phyloP scores from a whole-genome alignment of 37 sponge, comb jelly and placozoan genomes.

The Oscarella lobularis region DNA sequence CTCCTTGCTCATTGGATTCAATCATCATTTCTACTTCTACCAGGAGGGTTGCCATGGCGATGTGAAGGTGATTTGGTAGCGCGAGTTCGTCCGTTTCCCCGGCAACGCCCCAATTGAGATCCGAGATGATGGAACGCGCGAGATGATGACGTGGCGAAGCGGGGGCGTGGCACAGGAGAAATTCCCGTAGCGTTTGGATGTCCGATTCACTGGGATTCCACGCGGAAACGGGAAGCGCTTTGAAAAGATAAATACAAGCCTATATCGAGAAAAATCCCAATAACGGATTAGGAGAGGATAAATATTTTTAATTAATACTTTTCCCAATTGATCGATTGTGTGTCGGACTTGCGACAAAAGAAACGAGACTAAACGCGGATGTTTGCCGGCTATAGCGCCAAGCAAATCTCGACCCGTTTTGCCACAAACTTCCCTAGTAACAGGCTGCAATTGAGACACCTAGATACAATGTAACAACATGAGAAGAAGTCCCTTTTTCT shows the following conservation, averaged over 20 bases:
- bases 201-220: not conserved
- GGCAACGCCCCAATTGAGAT: slow-evolving; percentile 31
- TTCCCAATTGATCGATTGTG: not conserved
- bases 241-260: not conserved
- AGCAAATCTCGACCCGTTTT: slow-evolving; percentile 1
- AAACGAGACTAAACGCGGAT: not conserved
- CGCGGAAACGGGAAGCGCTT: not conserved
- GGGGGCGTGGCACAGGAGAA: slow-evolving; percentile 25
- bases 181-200: not conserved
- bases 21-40: not conserved
- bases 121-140: slow-evolving; percentile 49
- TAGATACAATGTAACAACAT: too few relatives aligned
- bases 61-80: not conserved
- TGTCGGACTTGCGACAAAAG: not conserved
- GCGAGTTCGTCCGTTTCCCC: not conserved
- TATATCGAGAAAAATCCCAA: not conserved
- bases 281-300: too few relatives aligned
- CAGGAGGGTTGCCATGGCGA: not conserved
- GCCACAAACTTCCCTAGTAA: not conserved
- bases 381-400: not conserved
- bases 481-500: too few relatives aligned
- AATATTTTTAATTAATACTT: too few relatives aligned
- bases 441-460: not conserved
- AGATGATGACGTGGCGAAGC: slow-evolving; percentile 49
- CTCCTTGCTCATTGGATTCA: not conserved